Conservation (phyloP, 2,113 vertebrate genomes). For the Crotophaga sulcirostris region DNA sequence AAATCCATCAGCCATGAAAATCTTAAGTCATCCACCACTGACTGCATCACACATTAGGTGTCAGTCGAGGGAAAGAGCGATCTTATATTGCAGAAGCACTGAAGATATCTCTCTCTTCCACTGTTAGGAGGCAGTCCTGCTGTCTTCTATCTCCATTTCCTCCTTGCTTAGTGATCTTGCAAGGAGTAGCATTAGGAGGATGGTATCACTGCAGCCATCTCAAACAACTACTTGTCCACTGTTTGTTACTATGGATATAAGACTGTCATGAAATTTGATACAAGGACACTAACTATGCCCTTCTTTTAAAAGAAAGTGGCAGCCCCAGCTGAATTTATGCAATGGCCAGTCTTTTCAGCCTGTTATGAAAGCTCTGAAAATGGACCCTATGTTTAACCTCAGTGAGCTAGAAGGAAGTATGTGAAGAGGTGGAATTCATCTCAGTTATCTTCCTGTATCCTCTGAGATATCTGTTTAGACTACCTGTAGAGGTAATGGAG, state of each 20-base stretch:
- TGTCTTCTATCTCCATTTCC: background rate
- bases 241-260: background rate
- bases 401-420: background rate
- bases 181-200: background rate
- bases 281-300: background rate
- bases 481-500: background rate
- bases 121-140: background rate
- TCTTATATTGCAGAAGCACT: background rate
- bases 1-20: slow-evolving; percentile 25
- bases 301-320: background rate
- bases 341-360: background rate
- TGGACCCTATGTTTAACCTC: background rate
- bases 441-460: background rate
- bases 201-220: background rate
- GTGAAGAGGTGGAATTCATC: background rate
- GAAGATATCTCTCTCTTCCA: background rate
- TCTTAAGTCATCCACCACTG: background rate
- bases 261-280: background rate
- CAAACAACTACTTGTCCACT: background rate
- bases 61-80: background rate
- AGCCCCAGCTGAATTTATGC: background rate
- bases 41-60: background rate
- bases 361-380: background rate
- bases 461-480: background rate
- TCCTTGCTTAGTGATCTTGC: background rate